phyloP scores from a whole-genome alignment of 1,140 invertebrate species.

The Ceratina australensis region DNA sequence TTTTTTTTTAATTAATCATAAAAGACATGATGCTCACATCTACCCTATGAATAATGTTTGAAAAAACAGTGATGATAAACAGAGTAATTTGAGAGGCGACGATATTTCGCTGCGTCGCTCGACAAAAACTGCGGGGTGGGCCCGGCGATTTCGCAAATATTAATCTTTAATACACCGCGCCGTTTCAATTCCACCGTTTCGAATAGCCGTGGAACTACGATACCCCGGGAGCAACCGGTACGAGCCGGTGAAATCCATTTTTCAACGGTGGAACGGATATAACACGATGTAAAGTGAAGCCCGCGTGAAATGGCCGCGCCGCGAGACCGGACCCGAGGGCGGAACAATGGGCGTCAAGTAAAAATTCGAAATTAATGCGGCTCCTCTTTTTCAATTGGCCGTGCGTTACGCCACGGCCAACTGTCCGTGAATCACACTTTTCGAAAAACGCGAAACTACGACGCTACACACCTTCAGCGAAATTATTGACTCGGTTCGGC shows the following conservation, averaged over 20 bases:
- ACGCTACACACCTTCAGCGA: not conserved
- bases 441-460: not conserved
- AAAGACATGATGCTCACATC: no score
- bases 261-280: conserved; percentile 48
- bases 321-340: conserved; percentile 1
- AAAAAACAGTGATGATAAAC: no score
- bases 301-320: conserved; percentile 38
- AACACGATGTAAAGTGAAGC: conserved; percentile 47
- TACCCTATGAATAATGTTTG: no score
- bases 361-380: conserved; percentile 52
- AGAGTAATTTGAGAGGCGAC: not conserved
- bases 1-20: no score
- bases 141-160: conserved; percentile 5
- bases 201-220: no score
- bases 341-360: conserved; percentile 50
- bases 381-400: conserved; percentile 40
- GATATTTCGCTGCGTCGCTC: not conserved
- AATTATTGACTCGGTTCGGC: conserved; percentile 9
- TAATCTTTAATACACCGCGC: conserved; percentile 4
- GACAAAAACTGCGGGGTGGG: not conserved
- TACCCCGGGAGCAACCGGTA: not conserved
- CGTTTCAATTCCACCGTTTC: not conserved
- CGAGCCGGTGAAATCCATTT: conserved; percentile 54
- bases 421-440: conserved; percentile 17
- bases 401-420: conserved; percentile 5